Percentiles rank a stretch among this genome's conserved stretches.
Conservation (phyloP, 2,888 invertebrate species). For the Agonopterix arenella region DNA sequence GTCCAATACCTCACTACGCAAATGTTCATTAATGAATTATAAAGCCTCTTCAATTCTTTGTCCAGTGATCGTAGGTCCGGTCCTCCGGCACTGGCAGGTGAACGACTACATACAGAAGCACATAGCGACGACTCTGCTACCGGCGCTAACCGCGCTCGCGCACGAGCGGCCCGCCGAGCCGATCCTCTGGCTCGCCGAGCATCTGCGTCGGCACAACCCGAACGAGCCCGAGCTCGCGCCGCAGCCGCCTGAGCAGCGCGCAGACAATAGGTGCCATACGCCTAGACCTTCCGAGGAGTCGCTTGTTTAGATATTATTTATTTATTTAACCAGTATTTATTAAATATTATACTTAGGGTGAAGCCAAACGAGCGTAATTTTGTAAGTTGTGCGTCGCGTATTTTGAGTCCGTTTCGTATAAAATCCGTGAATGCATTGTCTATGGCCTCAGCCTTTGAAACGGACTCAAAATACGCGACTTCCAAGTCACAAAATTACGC, state of each 20-base stretch:
- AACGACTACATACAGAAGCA: constrained; percentile 82
- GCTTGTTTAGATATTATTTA: not conserved
- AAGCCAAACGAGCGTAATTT: too few species aligned
- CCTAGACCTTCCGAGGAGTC: constrained; percentile 42
- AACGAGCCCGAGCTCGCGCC: constrained; percentile 77
- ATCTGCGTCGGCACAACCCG: constrained; percentile 85
- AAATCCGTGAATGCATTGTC: too few species aligned
- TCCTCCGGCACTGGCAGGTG: constrained; percentile 78
- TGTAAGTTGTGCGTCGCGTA: too few species aligned
- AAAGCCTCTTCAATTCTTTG: constrained; percentile 5
- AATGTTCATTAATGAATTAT: too few species aligned
- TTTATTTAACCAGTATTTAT: too few species aligned
- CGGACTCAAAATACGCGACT: too few species aligned
- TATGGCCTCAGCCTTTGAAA: too few species aligned
- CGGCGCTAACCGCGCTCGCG: constrained; percentile 81
- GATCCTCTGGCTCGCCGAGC: constrained; percentile 85
- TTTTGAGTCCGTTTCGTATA: too few species aligned
- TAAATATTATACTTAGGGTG: too few species aligned
- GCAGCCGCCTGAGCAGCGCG: constrained; percentile 30
- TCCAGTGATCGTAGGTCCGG: constrained; percentile 85
- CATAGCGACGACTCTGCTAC: constrained; percentile 79
- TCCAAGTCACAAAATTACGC: too few species aligned
- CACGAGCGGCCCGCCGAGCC: constrained; percentile 86
- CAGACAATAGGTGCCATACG: constrained; percentile 48
- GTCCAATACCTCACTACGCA: too few species aligned